A percentile compares a stretch with the other conserved stretches of the same genome.
Conservation (phyloP, 2,888 invertebrate genomes). For the Sphaerophoria taeniata region DNA sequence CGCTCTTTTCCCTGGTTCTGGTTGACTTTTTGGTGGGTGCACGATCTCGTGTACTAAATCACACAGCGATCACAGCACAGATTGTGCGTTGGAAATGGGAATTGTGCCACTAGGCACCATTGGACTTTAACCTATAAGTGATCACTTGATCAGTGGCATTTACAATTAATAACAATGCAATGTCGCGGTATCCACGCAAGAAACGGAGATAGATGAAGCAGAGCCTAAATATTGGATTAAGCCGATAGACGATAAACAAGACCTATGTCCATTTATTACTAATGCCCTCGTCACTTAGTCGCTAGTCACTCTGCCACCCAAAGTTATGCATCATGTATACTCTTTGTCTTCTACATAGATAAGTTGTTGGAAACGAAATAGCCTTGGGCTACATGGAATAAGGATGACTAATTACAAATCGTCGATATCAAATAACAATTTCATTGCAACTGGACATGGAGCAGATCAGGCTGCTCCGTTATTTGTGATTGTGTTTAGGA, state of each 20-base stretch:
- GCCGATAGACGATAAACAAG: no score
- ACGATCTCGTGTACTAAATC: conserved; percentile 20
- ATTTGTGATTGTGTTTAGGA: conserved; percentile 72
- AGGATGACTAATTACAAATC: conserved; percentile 71
- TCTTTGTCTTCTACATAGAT: not conserved
- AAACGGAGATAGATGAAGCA: no score
- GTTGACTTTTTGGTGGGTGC: conserved; percentile 3
- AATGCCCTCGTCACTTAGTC: no score
- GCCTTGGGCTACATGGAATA: conserved; percentile 29
- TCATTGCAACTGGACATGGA: conserved; percentile 68
- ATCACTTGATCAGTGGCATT: no score
- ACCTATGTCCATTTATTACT: no score
- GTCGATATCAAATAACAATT: conserved; percentile 74
- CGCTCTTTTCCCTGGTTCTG: conserved; percentile 2
- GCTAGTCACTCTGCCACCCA: conserved; percentile 52
- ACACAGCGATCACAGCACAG: not conserved
- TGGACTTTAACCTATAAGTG: conserved; percentile 39
- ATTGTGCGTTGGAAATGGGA: conserved; percentile 43
- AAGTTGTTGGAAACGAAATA: conserved; percentile 46
- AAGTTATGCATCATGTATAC: conserved; percentile 48
- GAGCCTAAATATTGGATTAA: no score
- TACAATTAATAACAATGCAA: no score
- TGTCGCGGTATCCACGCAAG: no score
- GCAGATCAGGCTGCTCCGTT: conserved; percentile 45
- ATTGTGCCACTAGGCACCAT: conserved; percentile 19